Evolutionary conservation across 2,797 vertebrate genomes (phyloP).

Genomic region (Chloroceryle amazona): DNA sequence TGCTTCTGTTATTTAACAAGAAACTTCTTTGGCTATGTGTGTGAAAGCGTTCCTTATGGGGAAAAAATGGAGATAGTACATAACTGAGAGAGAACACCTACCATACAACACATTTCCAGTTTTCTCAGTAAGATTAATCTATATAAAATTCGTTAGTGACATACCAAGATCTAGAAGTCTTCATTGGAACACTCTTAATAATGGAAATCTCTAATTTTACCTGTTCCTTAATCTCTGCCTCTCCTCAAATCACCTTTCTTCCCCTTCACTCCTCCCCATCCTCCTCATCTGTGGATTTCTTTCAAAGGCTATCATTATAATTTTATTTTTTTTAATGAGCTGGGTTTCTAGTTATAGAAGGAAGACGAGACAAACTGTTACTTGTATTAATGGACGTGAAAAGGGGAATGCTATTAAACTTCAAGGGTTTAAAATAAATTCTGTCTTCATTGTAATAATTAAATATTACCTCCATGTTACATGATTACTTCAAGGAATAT

Average conservation of each 20-base stretch:
- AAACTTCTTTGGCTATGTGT: background rate
- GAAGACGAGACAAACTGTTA: background rate
- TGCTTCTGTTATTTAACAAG: background rate
- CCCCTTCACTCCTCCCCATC: background rate
- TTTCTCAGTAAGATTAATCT: background rate
- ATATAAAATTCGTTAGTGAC: background rate
- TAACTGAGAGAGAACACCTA: background rate
- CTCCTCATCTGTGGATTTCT: background rate
- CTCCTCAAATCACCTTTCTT: background rate
- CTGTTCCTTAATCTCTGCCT: background rate
- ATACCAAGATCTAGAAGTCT: background rate
- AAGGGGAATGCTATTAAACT: background rate
- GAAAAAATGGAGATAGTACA: background rate
- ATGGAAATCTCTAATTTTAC: background rate
- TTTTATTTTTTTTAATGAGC: background rate
- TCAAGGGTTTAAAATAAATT: background rate
- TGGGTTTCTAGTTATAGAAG: background rate
- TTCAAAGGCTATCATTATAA: background rate
- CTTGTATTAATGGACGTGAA: background rate
- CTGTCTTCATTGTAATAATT: background rate
- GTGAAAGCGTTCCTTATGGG: background rate
- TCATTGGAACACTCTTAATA: background rate
- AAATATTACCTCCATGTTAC: background rate
- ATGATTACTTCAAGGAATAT: background rate
- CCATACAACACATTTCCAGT: background rate